Base-by-base conservation (phyloP, 2,113 vertebrate species). In the Scatophagus argus region DNA sequence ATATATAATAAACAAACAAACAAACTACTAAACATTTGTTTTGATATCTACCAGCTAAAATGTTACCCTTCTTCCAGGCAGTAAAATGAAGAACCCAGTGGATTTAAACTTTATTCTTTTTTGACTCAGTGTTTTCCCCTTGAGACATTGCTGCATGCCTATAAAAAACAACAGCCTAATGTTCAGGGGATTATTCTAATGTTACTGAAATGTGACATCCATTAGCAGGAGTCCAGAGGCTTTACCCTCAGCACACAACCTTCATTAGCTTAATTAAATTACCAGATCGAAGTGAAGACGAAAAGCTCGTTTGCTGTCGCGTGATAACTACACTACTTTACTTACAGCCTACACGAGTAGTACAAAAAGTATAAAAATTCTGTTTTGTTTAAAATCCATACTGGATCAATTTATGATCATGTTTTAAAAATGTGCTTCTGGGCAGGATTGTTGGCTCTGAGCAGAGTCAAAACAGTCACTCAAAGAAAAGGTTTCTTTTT, bases 391-490 rank as follows among this genome's bases (percentile, higher is more conserved):
- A 8, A 59, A 67, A 78, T 65, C 9, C 17, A 63, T 27, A 55
- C 23, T 75, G 58, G 17, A 59, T 6, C 12, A 32, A 67, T 87
- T 73, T 60, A 25, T 25, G 31, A 43, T 9, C 5, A 16, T 80
- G 6, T 70, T 67, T 66, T 79, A 64, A 8, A 49, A 49, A 54
- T 4, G 12, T 44, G 36, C 49, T 34, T n/a, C 25, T 17, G 46
- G 8, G 49, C 21, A 63, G 19, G 44, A 13, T 12, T 55, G 12
- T 6, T 19, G 52, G 23, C 27, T 31, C 34, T 17, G 34, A 79
- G 14, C 32, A 36, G 13, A 82, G 51, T 80, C 78, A 80, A 43
- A 82, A 58, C 47, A 64, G 19, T 47, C 69, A 56, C 51, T 83
- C 25, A 67, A 70, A 6, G 41, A 51, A 77, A 54, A 41, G 63